Evolutionary conservation across 2,888 invertebrate species (phyloP).

Genomic region (Pediacus dermestoides): DNA sequence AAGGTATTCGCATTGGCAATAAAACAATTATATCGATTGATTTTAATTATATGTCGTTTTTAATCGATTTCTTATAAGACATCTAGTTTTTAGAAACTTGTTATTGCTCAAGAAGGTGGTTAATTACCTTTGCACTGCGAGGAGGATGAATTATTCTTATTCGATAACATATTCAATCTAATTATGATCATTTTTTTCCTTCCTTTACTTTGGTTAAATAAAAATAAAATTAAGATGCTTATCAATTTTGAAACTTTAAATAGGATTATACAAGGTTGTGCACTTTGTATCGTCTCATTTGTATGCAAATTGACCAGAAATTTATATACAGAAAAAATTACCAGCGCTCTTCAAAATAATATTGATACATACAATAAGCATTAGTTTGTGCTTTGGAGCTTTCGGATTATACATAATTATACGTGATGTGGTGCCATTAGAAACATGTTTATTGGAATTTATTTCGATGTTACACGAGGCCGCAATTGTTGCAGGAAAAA

Average conservation of each 20-base stretch:
- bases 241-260: constrained; percentile 29
- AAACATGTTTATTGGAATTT: no score
- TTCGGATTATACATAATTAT: no score
- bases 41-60: constrained; percentile 23
- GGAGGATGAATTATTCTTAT: constrained; percentile 18
- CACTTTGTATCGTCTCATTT: constrained; percentile 33
- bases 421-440: no score
- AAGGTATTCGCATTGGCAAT: constrained; percentile 27
- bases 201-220: no score
- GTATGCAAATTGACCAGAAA: constrained; percentile 30
- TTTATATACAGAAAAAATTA: constrained; percentile 20
- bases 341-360: constrained; percentile 5
- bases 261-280: constrained; percentile 30
- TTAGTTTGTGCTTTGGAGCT: no score
- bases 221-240: constrained; percentile 24
- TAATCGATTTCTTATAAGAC: constrained; percentile 10
- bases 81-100: constrained; percentile 5
- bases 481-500: no score
- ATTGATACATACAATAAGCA: constrained; percentile 3
- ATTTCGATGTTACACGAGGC: no score
- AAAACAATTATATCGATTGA: constrained; percentile 34
- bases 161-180: constrained; percentile 20
- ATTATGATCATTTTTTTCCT: constrained; percentile 15
- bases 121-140: constrained; percentile 5
- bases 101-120: constrained; percentile 10